phyloP scores from a whole-genome alignment of 2,888 invertebrate genomes.

The Aethes cnicana region DNA sequence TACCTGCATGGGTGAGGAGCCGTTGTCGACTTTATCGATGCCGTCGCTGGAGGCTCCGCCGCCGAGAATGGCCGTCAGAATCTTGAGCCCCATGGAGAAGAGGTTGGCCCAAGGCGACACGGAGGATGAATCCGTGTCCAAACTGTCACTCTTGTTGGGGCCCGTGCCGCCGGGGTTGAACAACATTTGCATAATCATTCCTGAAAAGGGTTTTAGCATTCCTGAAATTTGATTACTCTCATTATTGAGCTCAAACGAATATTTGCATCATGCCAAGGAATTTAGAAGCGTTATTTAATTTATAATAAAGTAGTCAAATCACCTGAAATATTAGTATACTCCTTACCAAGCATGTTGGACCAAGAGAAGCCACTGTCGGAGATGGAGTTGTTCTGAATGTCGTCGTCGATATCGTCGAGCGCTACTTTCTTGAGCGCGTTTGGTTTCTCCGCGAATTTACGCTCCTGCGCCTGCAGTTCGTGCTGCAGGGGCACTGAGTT shows the following conservation, averaged over 20 bases:
- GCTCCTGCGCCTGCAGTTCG: conserved; percentile 78
- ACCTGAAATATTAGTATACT: conserved; percentile 34
- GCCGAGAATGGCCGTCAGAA: conserved; percentile 91
- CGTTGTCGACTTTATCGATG: conserved; percentile 95
- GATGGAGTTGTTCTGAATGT: conserved; percentile 90
- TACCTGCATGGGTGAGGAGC: conserved; percentile 94
- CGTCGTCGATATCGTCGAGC: conserved; percentile 91
- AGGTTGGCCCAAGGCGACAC: conserved; percentile 94
- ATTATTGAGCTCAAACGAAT: conserved; percentile 18
- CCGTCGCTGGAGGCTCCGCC: conserved; percentile 90
- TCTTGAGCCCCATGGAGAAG: conserved; percentile 91
- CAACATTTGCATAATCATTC: conserved; percentile 93
- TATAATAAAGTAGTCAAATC: conserved; percentile 22
- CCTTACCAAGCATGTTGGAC: conserved; percentile 90
- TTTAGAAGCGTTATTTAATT: conserved; percentile 1
- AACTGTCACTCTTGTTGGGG: conserved; percentile 91
- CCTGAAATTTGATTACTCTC: conserved; percentile 28
- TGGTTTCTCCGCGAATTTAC: conserved; percentile 94
- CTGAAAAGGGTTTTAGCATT: conserved; percentile 50
- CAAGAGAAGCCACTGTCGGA: conserved; percentile 92
- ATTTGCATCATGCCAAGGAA: conserved; percentile 2
- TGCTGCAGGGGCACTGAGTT: conserved; percentile 63
- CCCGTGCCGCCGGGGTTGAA: conserved; percentile 86
- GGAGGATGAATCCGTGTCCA: conserved; percentile 86
- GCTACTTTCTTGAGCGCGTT: conserved; percentile 94